Base-by-base conservation (phyloP, 2,888 invertebrate species). In the Lissocephala sabroskyi region DNA sequence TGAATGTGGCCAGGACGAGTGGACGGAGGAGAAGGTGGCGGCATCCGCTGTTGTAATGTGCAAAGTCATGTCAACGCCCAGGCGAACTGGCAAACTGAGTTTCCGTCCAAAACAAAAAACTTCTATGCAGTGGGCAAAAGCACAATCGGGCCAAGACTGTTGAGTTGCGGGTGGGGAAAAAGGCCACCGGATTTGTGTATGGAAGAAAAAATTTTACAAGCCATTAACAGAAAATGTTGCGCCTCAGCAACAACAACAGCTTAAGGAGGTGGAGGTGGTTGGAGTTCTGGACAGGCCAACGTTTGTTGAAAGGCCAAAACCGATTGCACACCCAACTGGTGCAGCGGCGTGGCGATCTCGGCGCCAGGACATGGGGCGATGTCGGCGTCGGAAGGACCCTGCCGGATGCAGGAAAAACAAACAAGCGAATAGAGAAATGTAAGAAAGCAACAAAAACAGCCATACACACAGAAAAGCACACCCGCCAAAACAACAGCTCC, bases 191-290 rank as follows among this genome's bases (percentile, higher is more conserved):
- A n/a, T n/a, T n/a, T n/a, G n/a, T n/a, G n/a, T n/a, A n/a, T n/a
- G n/a, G n/a, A n/a, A n/a, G n/a, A n/a, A n/a, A n/a, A n/a, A 65
- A 59, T 76, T 55, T 65, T 65, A 68, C 79, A 79, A 71, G 67
- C 74, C 77, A 78, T 78, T 78, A 79, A 79, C 77, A 78, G 65
- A 70, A n/a, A 65, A 67, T 67, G 67, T 58, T 64, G 62, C 74
- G 74, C 70, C 74, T 65, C 55, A 64, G 58, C 70, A 47, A 41
- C 45, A 52, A 35, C 41, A 41, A 51, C 53, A 52, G 42, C 44
- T 45, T 23, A 45, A 52, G 49, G 45, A 40, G 33, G 37, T 33
- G 16, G n/a, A n/a, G n/a, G n/a, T n/a, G n/a, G n/a, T n/a, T n/a
- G n/a, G n/a, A n/a, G n/a, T n/a, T n/a, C n/a, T n/a, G n/a, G n/a